These are phyloP conservation scores for Actinia tenebrosa DNA, from an alignment of 64 coral and sea anemone species.

Conservation along the genomic window DNA sequence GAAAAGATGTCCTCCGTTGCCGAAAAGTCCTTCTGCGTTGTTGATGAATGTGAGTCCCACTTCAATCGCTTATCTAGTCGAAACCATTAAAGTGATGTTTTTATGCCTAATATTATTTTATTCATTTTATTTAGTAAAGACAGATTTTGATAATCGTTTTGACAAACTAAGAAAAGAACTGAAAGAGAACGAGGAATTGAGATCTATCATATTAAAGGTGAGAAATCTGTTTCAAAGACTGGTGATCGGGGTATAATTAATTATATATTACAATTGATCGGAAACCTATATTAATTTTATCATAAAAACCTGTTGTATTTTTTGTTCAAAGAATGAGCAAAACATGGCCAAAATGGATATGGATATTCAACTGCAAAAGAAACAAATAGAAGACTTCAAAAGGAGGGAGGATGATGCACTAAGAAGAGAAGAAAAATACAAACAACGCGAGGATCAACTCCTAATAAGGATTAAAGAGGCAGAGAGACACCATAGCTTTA, in stretches of 20 bases:
- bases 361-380: neutral
- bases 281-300: too few relatives aligned
- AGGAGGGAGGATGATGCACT: neutral
- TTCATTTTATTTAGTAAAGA: slow-evolving; percentile 35
- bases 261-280: too few relatives aligned
- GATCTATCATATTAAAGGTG: slow-evolving; percentile 46
- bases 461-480: slow-evolving; percentile 15
- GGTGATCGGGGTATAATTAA: too few relatives aligned
- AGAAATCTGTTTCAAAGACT: neutral
- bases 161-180: slow-evolving; percentile 29
- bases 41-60: slow-evolving; percentile 69
- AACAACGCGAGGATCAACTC: slow-evolving; percentile 28
- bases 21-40: slow-evolving; percentile 47
- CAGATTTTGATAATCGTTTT: slow-evolving; percentile 42
- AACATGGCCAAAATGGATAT: slow-evolving; percentile 23
- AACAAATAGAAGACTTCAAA: slow-evolving; percentile 25
- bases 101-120: neutral
- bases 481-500: neutral
- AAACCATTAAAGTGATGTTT: neutral
- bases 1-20: slow-evolving; percentile 67
- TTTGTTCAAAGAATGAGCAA: slow-evolving; percentile 24
- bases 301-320: neutral
- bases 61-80: neutral
- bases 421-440: slow-evolving; percentile 35
- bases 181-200: slow-evolving; percentile 44